phyloP scores from a whole-genome alignment of 2,888 invertebrate genomes.

The Lasioglossum malachurum region DNA sequence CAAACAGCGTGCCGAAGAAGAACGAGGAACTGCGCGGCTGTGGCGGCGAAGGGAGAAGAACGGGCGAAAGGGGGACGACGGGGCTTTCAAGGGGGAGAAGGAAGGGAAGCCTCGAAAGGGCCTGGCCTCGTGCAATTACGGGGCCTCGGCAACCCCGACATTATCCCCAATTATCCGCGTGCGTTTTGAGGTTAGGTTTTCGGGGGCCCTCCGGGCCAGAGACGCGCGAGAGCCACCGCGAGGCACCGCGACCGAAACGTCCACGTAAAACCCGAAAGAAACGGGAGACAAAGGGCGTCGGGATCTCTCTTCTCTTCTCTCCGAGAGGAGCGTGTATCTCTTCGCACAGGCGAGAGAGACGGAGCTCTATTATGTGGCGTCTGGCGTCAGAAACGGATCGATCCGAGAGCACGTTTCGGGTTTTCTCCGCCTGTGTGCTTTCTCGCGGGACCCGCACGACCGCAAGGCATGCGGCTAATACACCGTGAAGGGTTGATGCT shows the following conservation, averaged over 20 bases:
- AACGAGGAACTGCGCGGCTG: neutral
- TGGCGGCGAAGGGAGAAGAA: constrained; percentile 62
- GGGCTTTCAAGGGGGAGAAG: constrained; percentile 39
- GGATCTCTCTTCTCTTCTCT: neutral
- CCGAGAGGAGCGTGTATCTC: neutral
- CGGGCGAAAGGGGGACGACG: constrained; percentile 29
- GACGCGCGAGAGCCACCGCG: constrained; percentile 76
- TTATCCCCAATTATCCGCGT: constrained; percentile 84
- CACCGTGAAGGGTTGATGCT: constrained; percentile 57
- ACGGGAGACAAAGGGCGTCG: constrained; percentile 41
- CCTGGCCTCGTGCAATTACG: constrained; percentile 82
- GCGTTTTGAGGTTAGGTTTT: constrained; percentile 82
- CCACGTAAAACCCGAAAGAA: constrained; percentile 58
- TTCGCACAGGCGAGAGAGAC: neutral
- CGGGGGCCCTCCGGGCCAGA: constrained; percentile 71
- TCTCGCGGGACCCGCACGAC: constrained; percentile 65
- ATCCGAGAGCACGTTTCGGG: constrained; percentile 59
- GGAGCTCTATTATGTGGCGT: constrained; percentile 75
- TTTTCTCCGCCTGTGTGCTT: constrained; percentile 58
- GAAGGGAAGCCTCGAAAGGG: constrained; percentile 73
- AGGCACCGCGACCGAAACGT: constrained; percentile 73
- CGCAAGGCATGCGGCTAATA: constrained; percentile 75
- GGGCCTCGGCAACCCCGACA: constrained; percentile 81
- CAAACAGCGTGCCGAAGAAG: constrained; percentile 58
- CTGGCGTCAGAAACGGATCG: constrained; percentile 71